phyloP scores from a whole-genome alignment of 2,113 vertebrate species.

The Morone chrysops region DNA sequence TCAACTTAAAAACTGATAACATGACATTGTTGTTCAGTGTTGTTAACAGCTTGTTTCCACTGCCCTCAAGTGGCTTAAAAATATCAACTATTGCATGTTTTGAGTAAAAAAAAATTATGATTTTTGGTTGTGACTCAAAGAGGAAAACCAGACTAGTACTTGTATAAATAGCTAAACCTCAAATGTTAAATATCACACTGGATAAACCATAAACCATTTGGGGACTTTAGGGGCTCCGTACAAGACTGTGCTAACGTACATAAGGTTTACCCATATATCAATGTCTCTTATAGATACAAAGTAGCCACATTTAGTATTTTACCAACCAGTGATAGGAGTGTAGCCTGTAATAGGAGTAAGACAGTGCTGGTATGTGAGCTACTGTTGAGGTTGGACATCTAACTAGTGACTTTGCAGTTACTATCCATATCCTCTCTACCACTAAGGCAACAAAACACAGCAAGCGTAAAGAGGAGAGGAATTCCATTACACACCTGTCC shows the following conservation, averaged over 20 bases:
- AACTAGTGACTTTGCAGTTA: not conserved
- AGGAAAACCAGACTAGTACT: not conserved
- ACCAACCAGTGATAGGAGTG: not conserved
- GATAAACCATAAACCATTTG: too few relatives aligned
- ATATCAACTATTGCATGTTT: not conserved
- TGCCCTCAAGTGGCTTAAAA: not conserved
- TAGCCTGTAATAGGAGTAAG: not conserved
- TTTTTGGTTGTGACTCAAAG: not conserved
- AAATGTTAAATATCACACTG: not conserved
- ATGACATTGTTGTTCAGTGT: not conserved
- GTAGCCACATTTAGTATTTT: not conserved
- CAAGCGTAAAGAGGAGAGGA: constrained; percentile 38
- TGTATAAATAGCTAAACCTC: not conserved
- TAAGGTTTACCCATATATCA: too few relatives aligned
- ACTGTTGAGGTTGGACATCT: not conserved
- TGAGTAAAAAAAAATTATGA: not conserved
- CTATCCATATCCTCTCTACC: not conserved
- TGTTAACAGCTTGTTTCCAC: not conserved
- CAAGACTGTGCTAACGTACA: not conserved
- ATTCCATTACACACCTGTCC: constrained; percentile 66
- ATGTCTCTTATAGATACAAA: not conserved
- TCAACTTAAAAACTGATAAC: not conserved
- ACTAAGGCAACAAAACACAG: constrained; percentile 2
- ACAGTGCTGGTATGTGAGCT: not conserved
- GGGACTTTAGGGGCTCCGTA: too few relatives aligned